Conservation (phyloP, 2,888 invertebrate species). For the Allygus modestus region DNA sequence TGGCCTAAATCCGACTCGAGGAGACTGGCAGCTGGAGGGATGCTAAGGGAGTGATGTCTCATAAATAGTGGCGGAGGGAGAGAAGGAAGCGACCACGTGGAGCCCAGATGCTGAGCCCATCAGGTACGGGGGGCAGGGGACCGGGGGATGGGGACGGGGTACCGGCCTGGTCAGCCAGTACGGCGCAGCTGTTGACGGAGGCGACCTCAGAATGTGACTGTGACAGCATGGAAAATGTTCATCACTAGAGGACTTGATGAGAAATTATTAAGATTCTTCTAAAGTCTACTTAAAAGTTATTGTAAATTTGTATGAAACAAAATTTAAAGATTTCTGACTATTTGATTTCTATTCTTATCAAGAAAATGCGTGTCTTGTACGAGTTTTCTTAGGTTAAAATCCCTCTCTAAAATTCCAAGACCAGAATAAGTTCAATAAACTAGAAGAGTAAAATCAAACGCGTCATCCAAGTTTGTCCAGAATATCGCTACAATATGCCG, state of each 20-base stretch:
- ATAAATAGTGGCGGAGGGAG: slow-evolving; percentile 17
- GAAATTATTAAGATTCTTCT: neutral
- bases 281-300: too few species aligned
- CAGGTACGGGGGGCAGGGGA: neutral
- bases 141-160: neutral
- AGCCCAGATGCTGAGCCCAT: neutral
- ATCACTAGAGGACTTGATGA: neutral
- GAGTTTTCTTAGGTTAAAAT: too few species aligned
- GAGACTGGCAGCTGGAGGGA: slow-evolving; percentile 11
- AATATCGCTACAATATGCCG: too few species aligned
- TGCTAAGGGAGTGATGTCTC: slow-evolving; percentile 2
- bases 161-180: neutral
- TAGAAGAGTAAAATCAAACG: too few species aligned
- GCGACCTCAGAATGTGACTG: neutral
- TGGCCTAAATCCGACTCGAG: slow-evolving; percentile 12
- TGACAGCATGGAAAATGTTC: too few species aligned
- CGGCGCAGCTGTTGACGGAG: neutral
- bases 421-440: too few species aligned
- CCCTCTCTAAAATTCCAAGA: too few species aligned
- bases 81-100: neutral
- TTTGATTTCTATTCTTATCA: too few species aligned
- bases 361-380: too few species aligned
- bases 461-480: too few species aligned
- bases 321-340: too few species aligned
- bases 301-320: too few species aligned